phyloP scores from a whole-genome alignment of 2,113 vertebrate species.

The Hirundichthys speculiger region DNA sequence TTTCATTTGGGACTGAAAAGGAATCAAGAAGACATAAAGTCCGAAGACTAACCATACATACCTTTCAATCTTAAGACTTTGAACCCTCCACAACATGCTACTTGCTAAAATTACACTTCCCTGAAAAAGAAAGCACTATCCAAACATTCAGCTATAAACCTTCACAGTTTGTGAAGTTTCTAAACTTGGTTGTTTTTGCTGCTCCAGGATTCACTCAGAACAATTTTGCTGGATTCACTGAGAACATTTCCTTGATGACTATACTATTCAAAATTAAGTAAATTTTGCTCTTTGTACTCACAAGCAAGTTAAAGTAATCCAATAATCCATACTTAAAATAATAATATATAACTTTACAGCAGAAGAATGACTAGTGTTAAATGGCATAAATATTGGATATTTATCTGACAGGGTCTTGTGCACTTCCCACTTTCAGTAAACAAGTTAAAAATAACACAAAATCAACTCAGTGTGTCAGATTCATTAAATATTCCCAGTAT shows the following conservation, averaged over 20 bases:
- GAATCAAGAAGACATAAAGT: conserved; percentile 46
- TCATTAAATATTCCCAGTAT: conserved; percentile 10
- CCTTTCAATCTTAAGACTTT: conserved; percentile 40
- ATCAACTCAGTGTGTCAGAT: conserved; percentile 6
- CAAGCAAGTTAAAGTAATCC: not conserved
- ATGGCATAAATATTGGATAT: conserved; percentile 13
- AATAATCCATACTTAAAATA: conserved; percentile 26
- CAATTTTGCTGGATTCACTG: not conserved
- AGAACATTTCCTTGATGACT: too few species aligned
- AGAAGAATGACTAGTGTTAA: conserved; percentile 44
- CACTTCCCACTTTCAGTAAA: conserved; percentile 13
- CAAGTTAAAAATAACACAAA: conserved; percentile 14
- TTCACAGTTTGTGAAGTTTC: conserved; percentile 29
- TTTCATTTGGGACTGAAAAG: conserved; percentile 52
- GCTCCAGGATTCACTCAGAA: conserved; percentile 10
- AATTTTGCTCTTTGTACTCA: too few species aligned
- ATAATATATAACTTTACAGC: conserved; percentile 40
- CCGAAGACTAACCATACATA: conserved; percentile 48
- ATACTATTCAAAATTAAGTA: conserved; percentile 12
- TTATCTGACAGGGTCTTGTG: conserved; percentile 8
- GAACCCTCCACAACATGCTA: conserved; percentile 37
- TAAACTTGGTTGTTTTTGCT: conserved; percentile 8
- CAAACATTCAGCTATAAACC: conserved; percentile 38
- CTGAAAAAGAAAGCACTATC: conserved; percentile 23
- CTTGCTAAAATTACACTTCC: conserved; percentile 47